Percentiles rank a stretch among this genome's conserved stretches.
Conservation (phyloP, 2,888 invertebrate genomes). For the Sesia bembeciformis region DNA sequence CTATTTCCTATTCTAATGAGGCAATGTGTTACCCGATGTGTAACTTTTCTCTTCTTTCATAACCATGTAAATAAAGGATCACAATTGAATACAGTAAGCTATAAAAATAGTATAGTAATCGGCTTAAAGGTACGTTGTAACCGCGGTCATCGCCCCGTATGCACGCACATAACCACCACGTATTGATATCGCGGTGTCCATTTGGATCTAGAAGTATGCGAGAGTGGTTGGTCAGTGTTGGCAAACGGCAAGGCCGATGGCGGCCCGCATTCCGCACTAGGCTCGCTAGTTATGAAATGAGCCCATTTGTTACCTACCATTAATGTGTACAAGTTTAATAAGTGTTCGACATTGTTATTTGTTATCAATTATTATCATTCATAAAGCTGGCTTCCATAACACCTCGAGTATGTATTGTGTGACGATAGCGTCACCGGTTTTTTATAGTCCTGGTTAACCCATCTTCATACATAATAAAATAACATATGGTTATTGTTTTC, state of each 20-base stretch:
- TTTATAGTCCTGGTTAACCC: background rate
- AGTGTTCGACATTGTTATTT: background rate
- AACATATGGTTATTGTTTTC: background rate
- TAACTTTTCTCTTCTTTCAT: no score
- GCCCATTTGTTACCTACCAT: constrained; percentile 43
- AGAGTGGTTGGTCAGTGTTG: constrained; percentile 64
- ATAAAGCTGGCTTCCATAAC: no score
- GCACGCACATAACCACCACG: constrained; percentile 3
- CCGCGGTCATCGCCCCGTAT: constrained; percentile 29
- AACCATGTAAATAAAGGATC: no score
- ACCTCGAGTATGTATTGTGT: no score
- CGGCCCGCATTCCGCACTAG: constrained; percentile 57
- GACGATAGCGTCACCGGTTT: background rate
- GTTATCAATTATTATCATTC: no score
- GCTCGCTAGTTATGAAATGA: constrained; percentile 61
- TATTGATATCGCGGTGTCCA: constrained; percentile 33
- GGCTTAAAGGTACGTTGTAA: background rate
- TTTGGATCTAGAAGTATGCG: constrained; percentile 44
- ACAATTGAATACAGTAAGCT: no score
- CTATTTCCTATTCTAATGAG: no score
- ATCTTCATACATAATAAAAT: background rate
- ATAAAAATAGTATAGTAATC: no score
- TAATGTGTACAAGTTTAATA: background rate
- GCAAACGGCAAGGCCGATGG: constrained; percentile 66
- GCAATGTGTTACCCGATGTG: no score